Conservation (phyloP, 2,113 vertebrate genomes). For the Archocentrus centrarchus region DNA sequence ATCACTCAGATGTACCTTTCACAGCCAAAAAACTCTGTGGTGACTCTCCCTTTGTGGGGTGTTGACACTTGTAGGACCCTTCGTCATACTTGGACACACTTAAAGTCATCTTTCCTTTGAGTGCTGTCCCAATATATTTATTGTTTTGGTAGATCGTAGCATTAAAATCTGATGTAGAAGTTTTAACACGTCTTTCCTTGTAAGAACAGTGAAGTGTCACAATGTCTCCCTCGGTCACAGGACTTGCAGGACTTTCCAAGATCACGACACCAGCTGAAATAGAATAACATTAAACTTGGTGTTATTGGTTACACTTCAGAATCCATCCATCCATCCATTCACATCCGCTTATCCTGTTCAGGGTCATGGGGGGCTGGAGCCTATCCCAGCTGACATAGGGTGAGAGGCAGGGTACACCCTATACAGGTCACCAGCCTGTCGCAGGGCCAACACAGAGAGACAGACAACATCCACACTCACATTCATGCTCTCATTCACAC, state of each 20-base stretch:
- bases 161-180: not conserved
- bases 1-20: not conserved
- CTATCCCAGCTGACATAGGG: too few relatives aligned
- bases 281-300: not conserved
- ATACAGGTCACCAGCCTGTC: too few relatives aligned
- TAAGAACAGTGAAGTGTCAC: constrained; percentile 23
- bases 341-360: too few relatives aligned
- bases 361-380: too few relatives aligned
- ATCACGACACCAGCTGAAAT: not conserved
- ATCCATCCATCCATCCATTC: too few relatives aligned
- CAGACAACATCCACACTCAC: too few relatives aligned
- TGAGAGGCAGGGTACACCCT: too few relatives aligned
- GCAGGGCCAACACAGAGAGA: too few relatives aligned
- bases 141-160: not conserved
- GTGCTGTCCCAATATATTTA: not conserved
- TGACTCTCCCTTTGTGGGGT: not conserved
- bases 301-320: too few relatives aligned
- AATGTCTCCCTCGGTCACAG: not conserved
- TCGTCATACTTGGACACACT: not conserved
- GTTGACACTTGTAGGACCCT: constrained; percentile 31
- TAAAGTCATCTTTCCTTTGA: not conserved
- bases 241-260: constrained; percentile 28
- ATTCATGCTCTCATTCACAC: too few relatives aligned
- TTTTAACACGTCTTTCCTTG: fast-evolving
- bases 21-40: constrained; percentile 1